These are phyloP conservation scores for Scaptomyza cyrtandrae DNA, from an alignment of 2,888 invertebrate genomes.

Conservation along the genomic window DNA sequence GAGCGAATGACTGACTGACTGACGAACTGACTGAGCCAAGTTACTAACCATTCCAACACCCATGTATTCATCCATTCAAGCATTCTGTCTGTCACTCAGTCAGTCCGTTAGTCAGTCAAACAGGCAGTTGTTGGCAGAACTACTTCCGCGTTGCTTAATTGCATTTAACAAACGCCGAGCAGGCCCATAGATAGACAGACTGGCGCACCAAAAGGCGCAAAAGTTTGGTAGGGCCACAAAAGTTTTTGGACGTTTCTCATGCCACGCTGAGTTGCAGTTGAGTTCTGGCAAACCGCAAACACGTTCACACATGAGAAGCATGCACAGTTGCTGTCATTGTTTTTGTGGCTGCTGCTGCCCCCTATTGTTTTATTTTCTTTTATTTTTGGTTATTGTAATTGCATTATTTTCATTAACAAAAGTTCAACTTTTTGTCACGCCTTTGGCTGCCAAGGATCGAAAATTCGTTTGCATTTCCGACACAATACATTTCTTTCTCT, in stretches of 20 bases:
- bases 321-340: slow-evolving; percentile 23
- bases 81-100: slow-evolving; percentile 38
- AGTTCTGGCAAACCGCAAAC: slow-evolving; percentile 67
- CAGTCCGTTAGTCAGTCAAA: slow-evolving; percentile 51
- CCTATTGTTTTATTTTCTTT: neutral
- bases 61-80: slow-evolving; percentile 34
- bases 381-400: slow-evolving; percentile 54
- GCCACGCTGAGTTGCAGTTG: slow-evolving; percentile 24
- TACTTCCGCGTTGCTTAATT: slow-evolving; percentile 75
- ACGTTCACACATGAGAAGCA: slow-evolving; percentile 77
- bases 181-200: slow-evolving; percentile 42
- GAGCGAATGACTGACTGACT: slow-evolving; percentile 25
- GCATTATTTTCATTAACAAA: slow-evolving; percentile 79
- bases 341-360: neutral
- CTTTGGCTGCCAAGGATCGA: slow-evolving; percentile 25
- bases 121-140: slow-evolving; percentile 60
- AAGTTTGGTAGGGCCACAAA: slow-evolving; percentile 33
- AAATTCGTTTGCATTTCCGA: slow-evolving; percentile 61
- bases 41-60: slow-evolving; percentile 32
- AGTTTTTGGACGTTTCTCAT: slow-evolving; percentile 40
- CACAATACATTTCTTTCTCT: slow-evolving; percentile 36
- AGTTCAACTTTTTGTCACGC: slow-evolving; percentile 58
- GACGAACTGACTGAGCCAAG: slow-evolving; percentile 33
- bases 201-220: slow-evolving; percentile 6
- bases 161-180: slow-evolving; percentile 68